Base-by-base conservation (phyloP, 2,888 invertebrate genomes). In the Cataglyphis rosenhaueri region DNA sequence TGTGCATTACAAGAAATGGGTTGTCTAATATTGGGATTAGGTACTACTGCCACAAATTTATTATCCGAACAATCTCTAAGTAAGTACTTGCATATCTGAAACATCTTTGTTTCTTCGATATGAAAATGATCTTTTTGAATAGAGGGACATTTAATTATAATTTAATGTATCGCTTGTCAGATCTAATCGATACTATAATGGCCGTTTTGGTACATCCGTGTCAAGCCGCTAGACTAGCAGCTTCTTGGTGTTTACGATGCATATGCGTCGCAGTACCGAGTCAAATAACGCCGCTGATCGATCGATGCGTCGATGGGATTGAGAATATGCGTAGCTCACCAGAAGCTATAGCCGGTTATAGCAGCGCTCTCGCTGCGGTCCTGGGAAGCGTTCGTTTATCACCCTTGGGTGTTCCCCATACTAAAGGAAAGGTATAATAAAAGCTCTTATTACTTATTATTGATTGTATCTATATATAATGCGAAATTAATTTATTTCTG, bases 1-100 rank as follows among this genome's bases (percentile, higher is more conserved):
- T 99, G 99, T 94, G 98, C 99, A 5, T 95, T 99, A 86, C 98
- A 98, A 93, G 99, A 99, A 95, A 97, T 99, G 74, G 98, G 99
- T 2, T 97, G 97, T 92, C 95, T 99, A 82, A 97, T 99, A 29
- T 95, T 98, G 55, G 97, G 98, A 85, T 96, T 99, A 21, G 99
- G 99, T n/a, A 99, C 99, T 0, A 98, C 99, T 0, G 98, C 99
- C 3, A 97, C 98, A 91, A 98, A 98, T 93, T 96, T 99, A 10
- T 96, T 99, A 10, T 96, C 97, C 0, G 99, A 99, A 95, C 97
- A 98, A 55, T 97, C 98, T 0, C 95, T 98, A 86, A 98, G 97
- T 97, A 95, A 93, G 95, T 93, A 73, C 57, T 38, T n/a, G 10
- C 62, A 12, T 44, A 35, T 52, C 55, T 21, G 41, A 61, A 52